Evolutionary conservation across 2,797 vertebrate genomes (phyloP), one percentile per base, ranked within the genome.

Genomic region (Pteronotus mesoamericanus): DNA sequence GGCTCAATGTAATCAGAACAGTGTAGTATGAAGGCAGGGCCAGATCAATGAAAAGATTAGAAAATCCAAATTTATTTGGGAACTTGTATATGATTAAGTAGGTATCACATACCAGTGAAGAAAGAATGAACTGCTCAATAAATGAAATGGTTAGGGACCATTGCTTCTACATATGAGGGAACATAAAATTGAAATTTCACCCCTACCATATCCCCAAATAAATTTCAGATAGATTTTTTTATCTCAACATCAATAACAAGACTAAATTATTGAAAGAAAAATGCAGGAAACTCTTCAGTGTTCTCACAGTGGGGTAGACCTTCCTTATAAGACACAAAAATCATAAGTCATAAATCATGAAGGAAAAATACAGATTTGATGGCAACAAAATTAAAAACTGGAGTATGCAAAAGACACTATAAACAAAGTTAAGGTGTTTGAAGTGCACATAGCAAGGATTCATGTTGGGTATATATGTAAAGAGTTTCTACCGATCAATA

Each of bases 201-300:
- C 26, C 42, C 6, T 22, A n/a, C 42, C 4, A 5, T 78, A 57
- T 66, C 2, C 15, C 71, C 44, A 55, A 9, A 75, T 85, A 85
- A 85, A 77, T 92, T 66, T 19, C 21, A 10, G 12, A 34, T 75
- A 59, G 24, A 48, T n/a, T 91, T n/a, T 91, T 53, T 84, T 84
- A 75, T n/a, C 19, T 84, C 34, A 85, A 4, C 34, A 75, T 84
- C 69, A 84, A 12, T 55, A 75, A 68, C 44, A 69, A 66, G 46
- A 72, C 16, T 83, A 84, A 84, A 92, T 48, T 92, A 68, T 86
- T 92, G 61, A n/a, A 75, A 66, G 57, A 75, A 84, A 84, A 92
- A 75, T 44, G 53, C 1, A 61, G 42, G 82, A 68, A 42, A 44
- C 59, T n/a, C 53, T 55, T 77, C 29, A 75, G 9, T 66, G 34